These are phyloP conservation scores for Brachionus asplanchnoidis DNA, from an alignment of 1,140 invertebrate genomes.

Conservation along the genomic window DNA sequence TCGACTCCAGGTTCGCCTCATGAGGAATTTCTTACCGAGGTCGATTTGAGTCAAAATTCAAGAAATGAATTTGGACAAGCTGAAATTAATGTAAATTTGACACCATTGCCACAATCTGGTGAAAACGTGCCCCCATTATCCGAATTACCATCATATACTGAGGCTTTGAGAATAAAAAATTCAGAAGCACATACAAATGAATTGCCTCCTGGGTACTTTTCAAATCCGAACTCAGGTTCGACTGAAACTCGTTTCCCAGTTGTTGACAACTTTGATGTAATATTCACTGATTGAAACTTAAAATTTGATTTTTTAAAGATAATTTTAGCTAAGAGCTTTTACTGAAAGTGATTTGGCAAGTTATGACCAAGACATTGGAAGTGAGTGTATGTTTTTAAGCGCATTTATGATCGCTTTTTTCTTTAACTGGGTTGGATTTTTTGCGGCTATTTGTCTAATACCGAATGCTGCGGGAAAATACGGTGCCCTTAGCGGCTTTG, in stretches of 20 bases:
- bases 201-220: constrained; percentile 35
- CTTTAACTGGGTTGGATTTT: constrained; percentile 90
- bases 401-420: constrained; percentile 69
- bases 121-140: not conserved
- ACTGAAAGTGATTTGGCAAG: not conserved
- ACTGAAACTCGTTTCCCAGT: constrained; percentile 18
- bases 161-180: constrained; percentile 8
- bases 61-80: not conserved
- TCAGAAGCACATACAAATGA: not conserved
- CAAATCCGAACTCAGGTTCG: not conserved
- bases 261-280: constrained; percentile 35
- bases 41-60: not conserved
- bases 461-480: constrained; percentile 85
- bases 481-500: constrained; percentile 83
- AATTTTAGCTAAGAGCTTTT: constrained; percentile 5
- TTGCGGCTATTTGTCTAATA: constrained; percentile 83
- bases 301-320: not conserved
- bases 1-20: not conserved
- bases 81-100: not conserved
- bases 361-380: constrained; percentile 37
- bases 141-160: constrained; percentile 30
- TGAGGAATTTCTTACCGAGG: not conserved
- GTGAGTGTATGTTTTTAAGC: constrained; percentile 41
- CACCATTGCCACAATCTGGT: not conserved
- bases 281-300: not conserved